Conservation (phyloP, 2,797 vertebrate species). For the Microhierax caerulescens region DNA sequence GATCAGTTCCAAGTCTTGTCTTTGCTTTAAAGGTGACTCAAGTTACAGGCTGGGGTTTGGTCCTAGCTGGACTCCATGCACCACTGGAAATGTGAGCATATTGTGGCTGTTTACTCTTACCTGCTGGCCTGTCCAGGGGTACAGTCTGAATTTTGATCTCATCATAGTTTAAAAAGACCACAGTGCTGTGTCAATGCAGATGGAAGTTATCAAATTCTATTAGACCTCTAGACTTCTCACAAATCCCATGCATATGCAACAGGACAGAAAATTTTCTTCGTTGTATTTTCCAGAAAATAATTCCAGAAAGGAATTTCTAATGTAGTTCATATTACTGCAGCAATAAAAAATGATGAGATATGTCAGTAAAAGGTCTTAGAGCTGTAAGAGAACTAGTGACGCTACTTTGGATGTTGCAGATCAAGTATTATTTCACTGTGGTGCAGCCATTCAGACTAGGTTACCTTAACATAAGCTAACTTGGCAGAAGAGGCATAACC, state of each 20-base stretch:
- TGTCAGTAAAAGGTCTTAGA: not conserved
- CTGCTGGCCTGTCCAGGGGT: not conserved
- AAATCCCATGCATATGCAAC: not conserved
- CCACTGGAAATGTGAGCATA: not conserved
- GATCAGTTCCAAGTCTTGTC: not conserved
- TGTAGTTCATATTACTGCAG: not conserved
- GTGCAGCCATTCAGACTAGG: not conserved
- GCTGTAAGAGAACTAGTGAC: not conserved
- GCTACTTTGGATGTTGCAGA: not conserved
- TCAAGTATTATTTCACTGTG: not conserved
- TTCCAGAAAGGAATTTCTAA: not conserved
- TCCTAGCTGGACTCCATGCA: not conserved
- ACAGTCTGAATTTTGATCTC: not conserved
- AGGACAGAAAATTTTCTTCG: not conserved
- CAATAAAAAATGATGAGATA: not conserved
- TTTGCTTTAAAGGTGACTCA: not conserved
- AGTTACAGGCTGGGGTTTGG: not conserved
- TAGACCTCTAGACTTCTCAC: not conserved
- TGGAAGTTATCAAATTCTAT: not conserved
- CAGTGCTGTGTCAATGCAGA: not conserved
- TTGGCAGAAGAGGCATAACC: not conserved
- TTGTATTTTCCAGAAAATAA: not conserved
- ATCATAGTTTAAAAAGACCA: not conserved
- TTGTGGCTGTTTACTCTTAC: not conserved
- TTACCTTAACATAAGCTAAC: not conserved